These are phyloP conservation scores for Theocolax elegans DNA, from an alignment of 1,140 invertebrate species.

Conservation along the genomic window DNA sequence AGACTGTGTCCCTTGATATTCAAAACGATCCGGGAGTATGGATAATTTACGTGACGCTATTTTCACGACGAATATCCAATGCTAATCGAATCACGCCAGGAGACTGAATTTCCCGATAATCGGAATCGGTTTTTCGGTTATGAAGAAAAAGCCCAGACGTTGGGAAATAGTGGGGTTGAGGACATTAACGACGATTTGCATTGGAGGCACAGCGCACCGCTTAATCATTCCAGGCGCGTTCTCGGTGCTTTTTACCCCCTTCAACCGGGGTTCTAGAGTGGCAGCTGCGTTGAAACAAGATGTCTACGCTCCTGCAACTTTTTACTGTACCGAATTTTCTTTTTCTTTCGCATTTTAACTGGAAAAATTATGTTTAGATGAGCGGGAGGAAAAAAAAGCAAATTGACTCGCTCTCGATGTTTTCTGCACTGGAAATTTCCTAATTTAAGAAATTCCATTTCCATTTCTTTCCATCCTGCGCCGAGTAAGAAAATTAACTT, in stretches of 20 bases:
- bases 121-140: not conserved
- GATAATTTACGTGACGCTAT: constrained; percentile 24
- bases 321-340: not conserved
- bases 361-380: too few relatives aligned
- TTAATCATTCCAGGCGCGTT: constrained; percentile 37
- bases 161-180: too few relatives aligned
- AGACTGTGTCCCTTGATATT: too few relatives aligned
- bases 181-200: constrained; percentile 32
- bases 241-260: constrained; percentile 26
- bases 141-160: constrained; percentile 4
- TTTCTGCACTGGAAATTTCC: too few relatives aligned
- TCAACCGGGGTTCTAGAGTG: not conserved
- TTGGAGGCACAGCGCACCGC: constrained; percentile 33
- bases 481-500: too few relatives aligned
- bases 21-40: constrained; percentile 1
- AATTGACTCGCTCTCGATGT: too few relatives aligned
- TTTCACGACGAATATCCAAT: constrained; percentile 6
- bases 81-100: constrained; percentile 9
- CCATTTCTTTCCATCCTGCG: too few relatives aligned
- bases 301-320: not conserved
- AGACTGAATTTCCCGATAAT: constrained; percentile 18
- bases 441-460: too few relatives aligned
- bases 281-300: constrained; percentile 23
- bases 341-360: not conserved
- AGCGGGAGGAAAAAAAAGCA: too few relatives aligned